Conservation (phyloP, 1,140 invertebrate species). For the Druon quercuslanigerum region DNA sequence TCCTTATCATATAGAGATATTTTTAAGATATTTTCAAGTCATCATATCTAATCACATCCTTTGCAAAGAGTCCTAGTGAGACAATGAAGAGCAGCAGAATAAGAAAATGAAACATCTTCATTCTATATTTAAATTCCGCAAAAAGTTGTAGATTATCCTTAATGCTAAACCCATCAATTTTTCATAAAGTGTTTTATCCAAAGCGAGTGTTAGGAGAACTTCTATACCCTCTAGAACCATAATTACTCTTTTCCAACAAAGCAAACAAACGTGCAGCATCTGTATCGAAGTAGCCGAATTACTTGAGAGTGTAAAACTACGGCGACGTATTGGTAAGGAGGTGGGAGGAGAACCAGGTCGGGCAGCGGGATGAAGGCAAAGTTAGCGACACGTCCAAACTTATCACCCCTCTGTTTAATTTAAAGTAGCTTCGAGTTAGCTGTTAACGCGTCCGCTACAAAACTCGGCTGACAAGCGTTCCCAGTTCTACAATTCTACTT, state of each 20-base stretch:
- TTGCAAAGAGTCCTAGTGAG: too few species aligned
- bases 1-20: too few species aligned
- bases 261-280: conserved; percentile 51
- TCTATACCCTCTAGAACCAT: too few species aligned
- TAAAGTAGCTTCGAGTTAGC: conserved; percentile 70
- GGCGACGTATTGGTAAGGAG: conserved; percentile 42
- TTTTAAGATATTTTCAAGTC: too few species aligned
- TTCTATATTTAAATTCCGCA: background rate
- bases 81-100: too few species aligned
- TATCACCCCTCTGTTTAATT: conserved; percentile 71
- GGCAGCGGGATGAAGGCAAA: conserved; percentile 52
- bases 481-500: conserved; percentile 48
- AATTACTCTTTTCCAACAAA: conserved; percentile 53
- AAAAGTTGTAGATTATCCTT: background rate
- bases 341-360: conserved; percentile 44
- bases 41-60: too few species aligned
- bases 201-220: too few species aligned
- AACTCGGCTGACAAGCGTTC: conserved; percentile 60
- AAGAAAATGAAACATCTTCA: background rate
- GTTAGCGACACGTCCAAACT: conserved; percentile 70
- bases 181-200: background rate
- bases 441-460: conserved; percentile 62
- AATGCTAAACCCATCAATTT: background rate
- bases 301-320: conserved; percentile 55
- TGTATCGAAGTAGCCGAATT: conserved; percentile 56